Evolutionary conservation across 2,797 vertebrate genomes (phyloP), one percentile per base, ranked within the genome.

Genomic region (Falco concolor): DNA sequence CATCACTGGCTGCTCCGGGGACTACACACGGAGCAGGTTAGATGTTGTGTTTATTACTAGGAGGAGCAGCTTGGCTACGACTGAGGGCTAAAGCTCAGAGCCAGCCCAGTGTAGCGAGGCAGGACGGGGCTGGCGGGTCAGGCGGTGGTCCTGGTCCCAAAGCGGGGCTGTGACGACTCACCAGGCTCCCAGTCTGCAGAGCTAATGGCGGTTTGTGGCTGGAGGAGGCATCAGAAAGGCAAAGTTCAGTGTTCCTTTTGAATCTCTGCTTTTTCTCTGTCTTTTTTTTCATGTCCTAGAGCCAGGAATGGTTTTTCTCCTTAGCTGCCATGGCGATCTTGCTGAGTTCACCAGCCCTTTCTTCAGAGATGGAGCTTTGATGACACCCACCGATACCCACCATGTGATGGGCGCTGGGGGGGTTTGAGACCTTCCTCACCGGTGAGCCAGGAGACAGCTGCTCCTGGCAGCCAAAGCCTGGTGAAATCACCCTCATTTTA

Each of bases 41-140:
- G 54, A 4, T 9, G 27, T 1, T 2, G 7, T 12, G 2, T 42
- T 42, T 3, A 0, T 59, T 4, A 18, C n/a, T 16, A 0, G 10
- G 2, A 25, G 36, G n/a, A 53, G 13, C 1, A 5, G 56, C 14
- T 49, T 32, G 32, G 24, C n/a, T 7, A 4, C 23, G 36, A 10
- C 23, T 0, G 1, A 13, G 64, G 47, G 82, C 14, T 73, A 40
- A 81, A 84, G 15, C 21, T 30, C 69, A 21, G 10, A 4, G 5
- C 45, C 11, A 36, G 3, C 36, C 17, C 8, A 28, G 30, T 2
- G 1, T 27, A 2, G 24, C 4, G 2, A 36, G 52, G 38, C 22
- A 59, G 34, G 32, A 7, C 0, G 2, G 32, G 72, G 44, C 68
- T 72, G 63, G 52, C 40, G 1, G 28, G 12, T 30, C 70, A 9